Evolutionary conservation across 2,888 invertebrate genomes (phyloP), one percentile per base, ranked within the genome.

Genomic region (Synergus umbraculus): DNA sequence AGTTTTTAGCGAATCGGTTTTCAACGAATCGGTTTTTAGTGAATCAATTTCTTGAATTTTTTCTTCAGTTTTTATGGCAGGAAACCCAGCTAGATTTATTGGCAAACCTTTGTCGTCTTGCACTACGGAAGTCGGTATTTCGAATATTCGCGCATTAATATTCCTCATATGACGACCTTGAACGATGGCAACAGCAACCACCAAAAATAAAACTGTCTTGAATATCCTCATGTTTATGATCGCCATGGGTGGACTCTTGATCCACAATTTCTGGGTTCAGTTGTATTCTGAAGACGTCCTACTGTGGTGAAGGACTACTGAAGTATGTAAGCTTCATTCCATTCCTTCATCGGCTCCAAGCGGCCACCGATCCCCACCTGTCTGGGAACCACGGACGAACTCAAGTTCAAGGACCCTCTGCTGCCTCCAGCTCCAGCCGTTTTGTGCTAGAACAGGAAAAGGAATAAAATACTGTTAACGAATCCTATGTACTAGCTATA

Each of bases 161-260:
- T 29, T 29, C 29, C 29, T 29, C 29, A 29, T 10, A 76, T 63
- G 64, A 76, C 54, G 73, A 73, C 54, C 73, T 64, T 73, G 73
- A 15, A 49, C 37, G 9, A 54, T 37, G 49, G 37, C n/a, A n/a
- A 73, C n/a, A 10, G 60, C 83, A 64, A 79, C 77, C 46, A 86
- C 43, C 5, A 88, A 43, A 9, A 73, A 9, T 65, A 87, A 76
- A 54, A 86, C 83, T 43, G 85, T 87, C 81, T 90, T 88, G 83
- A 91, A 90, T 60, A 91, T 83, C 66, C 88, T 85, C 90, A 89
- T 90, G 82, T 91, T 90, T 83, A 90, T 90, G 85, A 83, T 79
- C 84, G 77, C 81, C 85, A 86, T 29, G n/a, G 12, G 4, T 41
- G 0, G 37, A 15, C 12, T 22, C 12, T 67, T 67, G 8, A 49